These are phyloP conservation scores for Graptemys geographica DNA, from an alignment of 2,797 vertebrate species.

Conservation along the genomic window DNA sequence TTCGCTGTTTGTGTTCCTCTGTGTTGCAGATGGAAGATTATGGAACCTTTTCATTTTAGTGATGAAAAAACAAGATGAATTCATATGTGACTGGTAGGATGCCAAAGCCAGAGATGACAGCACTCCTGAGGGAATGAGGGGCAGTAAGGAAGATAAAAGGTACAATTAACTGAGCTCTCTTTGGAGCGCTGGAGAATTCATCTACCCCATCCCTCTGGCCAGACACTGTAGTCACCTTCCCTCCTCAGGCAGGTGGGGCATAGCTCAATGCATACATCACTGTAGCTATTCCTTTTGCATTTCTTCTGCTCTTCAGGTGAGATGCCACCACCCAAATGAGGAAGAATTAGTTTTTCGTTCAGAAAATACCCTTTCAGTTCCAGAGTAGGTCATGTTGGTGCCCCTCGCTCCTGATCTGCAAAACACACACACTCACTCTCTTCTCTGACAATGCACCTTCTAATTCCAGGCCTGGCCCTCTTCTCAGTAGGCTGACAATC, in stretches of 20 bases:
- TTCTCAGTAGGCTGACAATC: neutral
- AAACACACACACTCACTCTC: accelerated
- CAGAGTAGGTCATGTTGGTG: slow-evolving; percentile 6
- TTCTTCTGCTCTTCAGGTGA: neutral
- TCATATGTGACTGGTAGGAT: slow-evolving; percentile 73
- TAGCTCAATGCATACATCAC: neutral
- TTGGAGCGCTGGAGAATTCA: slow-evolving; percentile 8
- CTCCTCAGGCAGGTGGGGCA: neutral
- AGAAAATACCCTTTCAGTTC: neutral
- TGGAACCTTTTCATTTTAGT: slow-evolving; percentile 70
- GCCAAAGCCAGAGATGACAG: slow-evolving; percentile 74
- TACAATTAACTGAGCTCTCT: slow-evolving; percentile 60
- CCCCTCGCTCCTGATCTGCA: slow-evolving; percentile 13
- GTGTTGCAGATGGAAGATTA: slow-evolving; percentile 51
- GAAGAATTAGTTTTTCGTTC: neutral
- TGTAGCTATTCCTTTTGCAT: neutral
- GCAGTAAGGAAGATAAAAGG: slow-evolving; percentile 75
- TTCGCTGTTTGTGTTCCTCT: slow-evolving; percentile 32
- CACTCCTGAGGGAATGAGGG: slow-evolving; percentile 76
- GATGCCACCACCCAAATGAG: neutral
- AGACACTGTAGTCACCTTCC: neutral
- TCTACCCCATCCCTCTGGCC: neutral
- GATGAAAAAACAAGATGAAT: slow-evolving; percentile 69
- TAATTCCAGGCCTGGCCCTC: neutral
- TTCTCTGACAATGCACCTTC: neutral